These are phyloP conservation scores for Drosophila punjabiensis DNA, from an alignment of 1,140 invertebrate species.

Conservation along the genomic window DNA sequence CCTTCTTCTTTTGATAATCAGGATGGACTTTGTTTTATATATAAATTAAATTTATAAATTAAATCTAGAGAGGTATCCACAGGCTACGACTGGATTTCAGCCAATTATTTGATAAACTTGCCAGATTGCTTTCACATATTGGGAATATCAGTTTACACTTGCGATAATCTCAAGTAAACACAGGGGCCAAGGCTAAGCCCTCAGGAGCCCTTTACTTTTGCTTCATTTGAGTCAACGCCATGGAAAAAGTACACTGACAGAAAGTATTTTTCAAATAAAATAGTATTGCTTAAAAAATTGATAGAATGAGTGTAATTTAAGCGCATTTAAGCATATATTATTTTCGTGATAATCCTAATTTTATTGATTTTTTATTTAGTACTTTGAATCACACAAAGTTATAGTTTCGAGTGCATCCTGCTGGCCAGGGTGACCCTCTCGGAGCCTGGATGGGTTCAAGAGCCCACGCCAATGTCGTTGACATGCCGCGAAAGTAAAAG, in stretches of 20 bases:
- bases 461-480: conserved; percentile 47
- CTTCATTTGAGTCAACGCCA: conserved; percentile 4
- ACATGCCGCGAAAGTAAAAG: conserved; percentile 48
- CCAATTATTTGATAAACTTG: conserved; percentile 30
- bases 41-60: neutral
- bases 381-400: neutral
- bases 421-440: neutral
- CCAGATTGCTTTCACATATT: conserved; percentile 31
- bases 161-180: conserved; percentile 36
- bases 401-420: conserved; percentile 1
- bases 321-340: no score
- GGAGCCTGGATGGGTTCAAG: conserved; percentile 21
- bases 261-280: neutral
- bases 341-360: no score
- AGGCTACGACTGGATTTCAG: neutral
- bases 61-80: neutral
- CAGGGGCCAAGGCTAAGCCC: conserved; percentile 37
- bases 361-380: neutral
- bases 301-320: neutral
- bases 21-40: neutral
- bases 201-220: conserved; percentile 35
- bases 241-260: neutral
- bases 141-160: conserved; percentile 34
- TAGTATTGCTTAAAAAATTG: neutral
- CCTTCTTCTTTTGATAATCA: neutral